Evolutionary conservation across 2,113 vertebrate species (phyloP).

Genomic region (Coreoperca whiteheadi): DNA sequence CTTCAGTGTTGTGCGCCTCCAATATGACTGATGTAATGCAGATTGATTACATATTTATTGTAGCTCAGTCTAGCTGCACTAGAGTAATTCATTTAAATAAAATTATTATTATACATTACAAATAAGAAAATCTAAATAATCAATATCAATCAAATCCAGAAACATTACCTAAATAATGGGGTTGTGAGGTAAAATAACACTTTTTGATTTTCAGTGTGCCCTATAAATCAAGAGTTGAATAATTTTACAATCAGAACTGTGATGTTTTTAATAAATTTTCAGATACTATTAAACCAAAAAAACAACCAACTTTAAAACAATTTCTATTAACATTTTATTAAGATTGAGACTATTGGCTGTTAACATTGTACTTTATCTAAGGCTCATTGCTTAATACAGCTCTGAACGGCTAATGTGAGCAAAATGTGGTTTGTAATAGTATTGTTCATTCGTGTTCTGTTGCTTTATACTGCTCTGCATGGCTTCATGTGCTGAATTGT

Average conservation of each 20-base stretch:
- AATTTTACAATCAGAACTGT: background rate
- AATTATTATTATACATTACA: background rate
- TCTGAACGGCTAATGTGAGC: background rate
- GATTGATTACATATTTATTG: constrained; percentile 29
- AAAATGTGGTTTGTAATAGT: background rate
- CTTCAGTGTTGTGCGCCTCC: constrained; percentile 19
- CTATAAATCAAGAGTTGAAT: no score
- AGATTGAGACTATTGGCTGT: background rate
- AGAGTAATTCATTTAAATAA: background rate
- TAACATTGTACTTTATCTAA: background rate
- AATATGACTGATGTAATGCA: constrained; percentile 21
- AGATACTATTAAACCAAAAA: background rate
- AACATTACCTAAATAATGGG: background rate
- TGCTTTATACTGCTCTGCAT: background rate
- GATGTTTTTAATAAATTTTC: no score
- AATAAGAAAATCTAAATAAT: background rate
- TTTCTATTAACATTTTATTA: background rate
- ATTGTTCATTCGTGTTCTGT: no score
- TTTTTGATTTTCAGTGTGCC: background rate
- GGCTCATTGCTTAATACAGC: background rate
- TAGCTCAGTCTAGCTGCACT: background rate
- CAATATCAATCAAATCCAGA: background rate
- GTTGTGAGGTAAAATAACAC: background rate
- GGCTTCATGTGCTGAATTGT: background rate
- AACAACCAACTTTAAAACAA: background rate